Evolutionary conservation across 2,797 vertebrate species (phyloP).

Genomic region (Dermochelys coriacea): DNA sequence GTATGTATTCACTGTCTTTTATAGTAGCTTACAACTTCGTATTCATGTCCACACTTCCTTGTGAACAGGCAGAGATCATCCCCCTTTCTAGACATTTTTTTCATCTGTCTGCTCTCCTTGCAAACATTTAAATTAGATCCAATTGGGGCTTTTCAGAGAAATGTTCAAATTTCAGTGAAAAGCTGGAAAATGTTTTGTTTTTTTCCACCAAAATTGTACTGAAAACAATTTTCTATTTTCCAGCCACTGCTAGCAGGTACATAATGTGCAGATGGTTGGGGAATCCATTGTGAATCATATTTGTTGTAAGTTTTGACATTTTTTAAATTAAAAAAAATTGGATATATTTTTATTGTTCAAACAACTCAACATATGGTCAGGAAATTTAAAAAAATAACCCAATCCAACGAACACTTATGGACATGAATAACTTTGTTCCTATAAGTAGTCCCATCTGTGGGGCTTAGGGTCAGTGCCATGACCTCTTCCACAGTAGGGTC

Average conservation of each 20-base stretch:
- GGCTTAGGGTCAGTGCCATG: neutral
- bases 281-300: neutral
- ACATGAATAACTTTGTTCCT: neutral
- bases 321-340: neutral
- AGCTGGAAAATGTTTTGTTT: neutral
- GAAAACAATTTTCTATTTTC: neutral
- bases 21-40: neutral
- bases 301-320: rapidly evolving
- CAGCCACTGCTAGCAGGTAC: neutral
- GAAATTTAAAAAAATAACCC: neutral
- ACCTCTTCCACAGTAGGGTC: neutral
- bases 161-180: neutral
- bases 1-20: neutral
- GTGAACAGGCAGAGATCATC: neutral
- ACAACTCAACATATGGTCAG: neutral
- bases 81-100: neutral
- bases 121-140: rapidly evolving
- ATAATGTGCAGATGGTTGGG: neutral
- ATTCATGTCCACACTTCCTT: neutral
- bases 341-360: neutral
- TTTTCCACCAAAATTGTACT: rapidly evolving
- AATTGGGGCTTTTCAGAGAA: neutral
- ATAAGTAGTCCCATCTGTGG: neutral
- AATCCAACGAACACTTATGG: neutral
- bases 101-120: neutral